Conservation (phyloP, 2,888 invertebrate species). For the Eurytoma adleriae region DNA sequence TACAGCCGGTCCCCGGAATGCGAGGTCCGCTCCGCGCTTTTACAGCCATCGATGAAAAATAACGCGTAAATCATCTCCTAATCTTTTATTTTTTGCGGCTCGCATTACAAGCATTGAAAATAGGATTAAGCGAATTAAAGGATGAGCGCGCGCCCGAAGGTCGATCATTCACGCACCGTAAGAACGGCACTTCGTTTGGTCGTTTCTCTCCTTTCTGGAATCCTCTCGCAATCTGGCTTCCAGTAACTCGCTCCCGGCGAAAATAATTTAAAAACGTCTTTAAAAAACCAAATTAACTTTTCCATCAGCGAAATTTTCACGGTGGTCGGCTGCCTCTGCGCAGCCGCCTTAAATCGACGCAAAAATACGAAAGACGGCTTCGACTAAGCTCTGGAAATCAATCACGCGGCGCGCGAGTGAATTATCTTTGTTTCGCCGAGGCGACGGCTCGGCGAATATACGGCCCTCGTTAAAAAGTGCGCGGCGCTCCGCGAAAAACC, state of each 20-base stretch:
- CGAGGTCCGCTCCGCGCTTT: too few species aligned
- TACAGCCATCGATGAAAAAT: conserved; percentile 34
- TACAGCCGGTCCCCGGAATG: too few species aligned
- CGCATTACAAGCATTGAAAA: conserved; percentile 11
- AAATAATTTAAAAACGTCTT: too few species aligned
- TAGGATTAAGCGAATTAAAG: conserved; percentile 32
- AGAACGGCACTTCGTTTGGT: too few species aligned
- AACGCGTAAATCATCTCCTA: conserved; percentile 30
- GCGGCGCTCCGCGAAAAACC: conserved; percentile 39
- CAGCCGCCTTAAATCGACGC: too few species aligned
- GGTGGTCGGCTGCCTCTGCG: too few species aligned
- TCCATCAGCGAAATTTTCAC: too few species aligned
- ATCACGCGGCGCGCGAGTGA: conserved; percentile 16
- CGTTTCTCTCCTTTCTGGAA: too few species aligned
- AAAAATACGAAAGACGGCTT: not conserved
- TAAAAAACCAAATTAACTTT: too few species aligned
- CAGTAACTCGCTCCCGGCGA: too few species aligned
- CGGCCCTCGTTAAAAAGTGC: conserved; percentile 46
- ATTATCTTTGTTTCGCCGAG: conserved; percentile 44
- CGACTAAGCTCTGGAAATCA: conserved; percentile 26
- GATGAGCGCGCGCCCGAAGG: conserved; percentile 11
- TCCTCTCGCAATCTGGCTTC: too few species aligned
- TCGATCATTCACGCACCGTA: not conserved
- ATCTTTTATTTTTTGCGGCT: not conserved
- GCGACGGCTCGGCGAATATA: conserved; percentile 30